phyloP scores from a whole-genome alignment of 1,140 invertebrate species.

The Penaeus vannamei region DNA sequence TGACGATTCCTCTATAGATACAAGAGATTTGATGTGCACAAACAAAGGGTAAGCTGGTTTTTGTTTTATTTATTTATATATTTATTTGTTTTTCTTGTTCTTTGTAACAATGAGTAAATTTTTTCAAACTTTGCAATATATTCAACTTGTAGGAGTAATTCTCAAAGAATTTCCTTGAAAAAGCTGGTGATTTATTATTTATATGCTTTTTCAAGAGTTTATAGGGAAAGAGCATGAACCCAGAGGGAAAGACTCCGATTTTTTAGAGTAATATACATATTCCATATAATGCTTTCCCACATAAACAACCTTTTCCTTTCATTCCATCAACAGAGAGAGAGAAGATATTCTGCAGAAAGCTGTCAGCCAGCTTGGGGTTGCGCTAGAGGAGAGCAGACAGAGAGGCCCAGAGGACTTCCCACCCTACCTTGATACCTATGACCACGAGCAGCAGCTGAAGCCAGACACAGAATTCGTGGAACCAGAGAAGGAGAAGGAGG shows the following conservation, averaged over 20 bases:
- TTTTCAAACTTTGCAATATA: no score
- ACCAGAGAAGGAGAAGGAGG: conserved; percentile 69
- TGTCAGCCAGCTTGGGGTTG: conserved; percentile 72
- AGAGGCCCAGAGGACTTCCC: background rate
- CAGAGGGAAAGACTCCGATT: no score
- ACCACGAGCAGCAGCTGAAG: no score
- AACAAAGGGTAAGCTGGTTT: conserved; percentile 27
- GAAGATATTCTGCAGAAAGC: conserved; percentile 74
- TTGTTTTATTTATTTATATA: background rate
- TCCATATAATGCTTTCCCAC: no score
- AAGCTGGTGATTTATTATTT: no score
- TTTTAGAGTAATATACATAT: no score
- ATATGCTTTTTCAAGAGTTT: no score
- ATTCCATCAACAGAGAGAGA: conserved; percentile 70
- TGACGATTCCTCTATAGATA: background rate
- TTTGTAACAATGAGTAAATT: background rate
- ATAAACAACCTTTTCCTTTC: no score
- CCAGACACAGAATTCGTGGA: background rate
- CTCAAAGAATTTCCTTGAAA: no score
- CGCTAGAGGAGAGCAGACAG: conserved; percentile 55
- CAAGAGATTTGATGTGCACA: conserved; percentile 41
- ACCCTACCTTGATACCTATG: no score
- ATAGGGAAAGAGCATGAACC: no score
- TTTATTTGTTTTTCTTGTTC: background rate
- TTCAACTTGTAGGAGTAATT: no score